phyloP scores from a whole-genome alignment of 2,113 vertebrate genomes.

The Mohoua ochrocephala region DNA sequence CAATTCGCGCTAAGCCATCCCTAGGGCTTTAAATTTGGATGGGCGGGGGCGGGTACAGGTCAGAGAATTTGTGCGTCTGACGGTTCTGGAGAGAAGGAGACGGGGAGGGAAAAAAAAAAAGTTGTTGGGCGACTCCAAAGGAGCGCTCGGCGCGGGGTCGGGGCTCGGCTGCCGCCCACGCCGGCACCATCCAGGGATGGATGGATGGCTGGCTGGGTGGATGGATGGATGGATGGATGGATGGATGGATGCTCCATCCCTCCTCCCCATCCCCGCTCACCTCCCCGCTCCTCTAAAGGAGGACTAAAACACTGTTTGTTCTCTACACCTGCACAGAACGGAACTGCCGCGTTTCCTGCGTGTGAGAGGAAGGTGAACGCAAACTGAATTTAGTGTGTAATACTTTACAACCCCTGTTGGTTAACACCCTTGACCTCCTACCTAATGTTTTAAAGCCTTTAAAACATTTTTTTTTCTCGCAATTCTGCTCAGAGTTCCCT shows the following conservation, averaged over 20 bases:
- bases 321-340: constrained; percentile 61
- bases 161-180: not conserved
- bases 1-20: constrained; percentile 22
- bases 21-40: constrained; percentile 14
- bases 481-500: constrained; percentile 86
- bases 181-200: not conserved
- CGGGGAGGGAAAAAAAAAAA: not conserved
- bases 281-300: constrained; percentile 1
- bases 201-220: fast-evolving
- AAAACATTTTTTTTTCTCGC: constrained; percentile 83
- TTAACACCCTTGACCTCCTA: constrained; percentile 84
- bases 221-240: fast-evolving
- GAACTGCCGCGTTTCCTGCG: constrained; percentile 73
- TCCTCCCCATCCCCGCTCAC: constrained; percentile 7
- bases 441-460: constrained; percentile 85
- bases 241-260: not conserved
- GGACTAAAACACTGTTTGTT: constrained; percentile 32
- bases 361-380: constrained; percentile 83
- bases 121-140: not conserved
- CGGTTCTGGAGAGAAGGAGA: not conserved
- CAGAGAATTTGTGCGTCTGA: constrained; percentile 40
- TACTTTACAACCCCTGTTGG: constrained; percentile 82
- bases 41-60: not conserved
- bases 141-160: not conserved
- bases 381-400: constrained; percentile 82